Evolutionary conservation across 2,113 vertebrate genomes (phyloP).

Genomic region (Cacatua alba): DNA sequence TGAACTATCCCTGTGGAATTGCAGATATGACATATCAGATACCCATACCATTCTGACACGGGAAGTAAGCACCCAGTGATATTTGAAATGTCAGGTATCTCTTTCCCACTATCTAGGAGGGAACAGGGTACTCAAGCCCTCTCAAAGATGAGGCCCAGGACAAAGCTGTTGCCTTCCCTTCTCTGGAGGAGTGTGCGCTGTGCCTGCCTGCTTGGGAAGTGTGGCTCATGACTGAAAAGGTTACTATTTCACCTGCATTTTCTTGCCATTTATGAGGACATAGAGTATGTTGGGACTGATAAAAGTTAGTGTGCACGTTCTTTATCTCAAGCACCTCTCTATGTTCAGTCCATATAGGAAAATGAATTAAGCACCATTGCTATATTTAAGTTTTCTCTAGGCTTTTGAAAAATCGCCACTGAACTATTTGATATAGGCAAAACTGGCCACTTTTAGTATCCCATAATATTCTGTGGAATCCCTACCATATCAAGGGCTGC

Average conservation of each 20-base stretch:
- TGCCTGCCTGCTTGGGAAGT: background rate
- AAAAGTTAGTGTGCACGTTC: background rate
- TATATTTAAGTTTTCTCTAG: background rate
- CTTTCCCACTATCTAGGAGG: background rate
- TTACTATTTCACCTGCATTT: background rate
- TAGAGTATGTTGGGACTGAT: background rate
- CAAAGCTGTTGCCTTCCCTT: background rate
- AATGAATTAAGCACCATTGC: background rate
- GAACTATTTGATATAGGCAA: background rate
- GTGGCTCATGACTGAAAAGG: background rate
- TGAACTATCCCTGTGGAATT: background rate
- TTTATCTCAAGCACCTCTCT: background rate
- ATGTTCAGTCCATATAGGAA: background rate
- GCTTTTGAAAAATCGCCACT: background rate
- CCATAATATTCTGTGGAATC: background rate
- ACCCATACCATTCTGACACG: background rate
- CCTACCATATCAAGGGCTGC: background rate
- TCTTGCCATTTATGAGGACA: background rate
- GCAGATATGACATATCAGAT: background rate
- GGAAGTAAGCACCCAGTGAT: background rate
- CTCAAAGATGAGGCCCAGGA: background rate
- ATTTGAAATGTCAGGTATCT: background rate
- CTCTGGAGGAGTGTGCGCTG: accelerated
- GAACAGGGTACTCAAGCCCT: background rate
- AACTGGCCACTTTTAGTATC: background rate